Evolutionary conservation across 2,888 invertebrate species (phyloP).

Genomic region (Ceratothoa steindachneri): DNA sequence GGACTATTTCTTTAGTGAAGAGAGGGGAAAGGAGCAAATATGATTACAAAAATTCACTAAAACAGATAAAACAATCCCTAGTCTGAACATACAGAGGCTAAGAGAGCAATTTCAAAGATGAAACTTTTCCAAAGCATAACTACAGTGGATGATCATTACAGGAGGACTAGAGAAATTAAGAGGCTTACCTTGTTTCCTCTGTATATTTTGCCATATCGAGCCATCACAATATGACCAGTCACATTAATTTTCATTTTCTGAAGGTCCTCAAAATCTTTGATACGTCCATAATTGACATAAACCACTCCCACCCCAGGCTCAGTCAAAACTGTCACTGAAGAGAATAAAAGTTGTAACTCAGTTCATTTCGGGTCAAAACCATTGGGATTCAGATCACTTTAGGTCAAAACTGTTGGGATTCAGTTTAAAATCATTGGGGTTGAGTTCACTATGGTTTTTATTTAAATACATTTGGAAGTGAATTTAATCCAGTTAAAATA

Average conservation of each 20-base stretch:
- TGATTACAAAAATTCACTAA: too few relatives aligned
- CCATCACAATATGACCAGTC: slow-evolving; percentile 55
- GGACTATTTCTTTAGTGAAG: too few relatives aligned
- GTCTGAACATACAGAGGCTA: too few relatives aligned
- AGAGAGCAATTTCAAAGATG: too few relatives aligned
- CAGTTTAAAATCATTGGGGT: background rate
- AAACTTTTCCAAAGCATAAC: too few relatives aligned
- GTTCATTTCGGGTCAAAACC: background rate
- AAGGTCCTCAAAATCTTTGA: slow-evolving; percentile 53
- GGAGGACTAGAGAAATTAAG: too few relatives aligned
- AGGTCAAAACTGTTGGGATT: background rate
- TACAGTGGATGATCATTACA: too few relatives aligned
- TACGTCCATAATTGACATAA: slow-evolving; percentile 55
- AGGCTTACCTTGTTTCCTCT: slow-evolving; percentile 55
- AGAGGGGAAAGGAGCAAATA: too few relatives aligned
- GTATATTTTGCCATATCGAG: slow-evolving; percentile 57
- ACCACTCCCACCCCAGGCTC: slow-evolving; percentile 50
- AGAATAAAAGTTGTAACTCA: background rate
- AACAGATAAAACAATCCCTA: too few relatives aligned
- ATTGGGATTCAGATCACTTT: background rate
- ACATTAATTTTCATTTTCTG: slow-evolving; percentile 51
- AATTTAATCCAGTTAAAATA: too few relatives aligned
- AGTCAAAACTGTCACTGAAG: slow-evolving; percentile 28
- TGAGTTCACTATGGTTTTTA: too few relatives aligned
- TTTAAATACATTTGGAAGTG: too few relatives aligned